Evolutionary conservation across 2,888 invertebrate species (phyloP).

Genomic region (Cotesia congregata): DNA sequence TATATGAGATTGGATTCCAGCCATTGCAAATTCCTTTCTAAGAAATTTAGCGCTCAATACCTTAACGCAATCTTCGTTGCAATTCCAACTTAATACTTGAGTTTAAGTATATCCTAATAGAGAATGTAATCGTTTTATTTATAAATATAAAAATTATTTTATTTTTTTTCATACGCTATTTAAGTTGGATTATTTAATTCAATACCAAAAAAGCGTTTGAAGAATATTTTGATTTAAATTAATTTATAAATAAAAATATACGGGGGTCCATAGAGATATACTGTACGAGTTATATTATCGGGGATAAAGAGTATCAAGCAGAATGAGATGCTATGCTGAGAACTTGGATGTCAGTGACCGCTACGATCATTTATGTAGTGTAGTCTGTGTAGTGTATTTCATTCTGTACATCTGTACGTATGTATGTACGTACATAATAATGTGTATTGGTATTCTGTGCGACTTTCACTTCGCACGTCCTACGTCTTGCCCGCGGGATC

Average conservation of each 20-base stretch:
- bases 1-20: neutral
- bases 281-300: slow-evolving; percentile 3
- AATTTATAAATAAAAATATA: neutral
- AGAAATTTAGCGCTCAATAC: slow-evolving; percentile 22
- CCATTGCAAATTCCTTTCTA: slow-evolving; percentile 22
- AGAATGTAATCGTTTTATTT: slow-evolving; percentile 18
- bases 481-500: slow-evolving; percentile 21
- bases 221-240: neutral
- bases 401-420: slow-evolving; percentile 22
- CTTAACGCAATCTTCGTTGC: slow-evolving; percentile 18
- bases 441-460: slow-evolving; percentile 32
- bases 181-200: neutral
- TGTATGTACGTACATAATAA: slow-evolving; percentile 32
- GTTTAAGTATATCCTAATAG: neutral
- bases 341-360: slow-evolving; percentile 58
- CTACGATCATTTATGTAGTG: slow-evolving; percentile 22
- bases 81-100: neutral
- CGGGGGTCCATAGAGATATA: neutral
- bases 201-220: neutral
- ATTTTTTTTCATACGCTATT: neutral
- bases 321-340: slow-evolving; percentile 7
- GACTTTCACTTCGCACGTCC: slow-evolving; percentile 45
- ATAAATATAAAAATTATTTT: neutral
- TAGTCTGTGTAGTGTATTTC: slow-evolving; percentile 1
- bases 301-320: slow-evolving; percentile 21